These are phyloP conservation scores for Agrochola lota DNA, from an alignment of 2,888 invertebrate genomes.

Conservation along the genomic window DNA sequence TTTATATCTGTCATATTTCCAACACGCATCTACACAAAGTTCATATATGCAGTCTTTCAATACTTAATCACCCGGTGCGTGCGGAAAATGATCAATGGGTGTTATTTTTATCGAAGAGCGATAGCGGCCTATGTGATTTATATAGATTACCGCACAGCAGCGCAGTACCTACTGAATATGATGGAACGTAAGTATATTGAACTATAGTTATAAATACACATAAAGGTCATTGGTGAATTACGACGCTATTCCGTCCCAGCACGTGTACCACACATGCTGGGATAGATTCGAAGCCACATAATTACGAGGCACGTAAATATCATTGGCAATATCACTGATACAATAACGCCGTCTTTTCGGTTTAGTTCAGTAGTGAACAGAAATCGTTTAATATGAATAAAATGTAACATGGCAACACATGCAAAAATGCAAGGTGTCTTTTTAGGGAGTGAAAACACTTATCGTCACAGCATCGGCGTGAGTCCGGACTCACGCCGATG, in stretches of 20 bases:
- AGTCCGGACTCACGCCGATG: too few species aligned
- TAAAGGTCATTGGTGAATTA: conserved; percentile 17
- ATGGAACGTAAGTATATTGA: conserved; percentile 39
- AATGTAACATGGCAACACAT: not conserved
- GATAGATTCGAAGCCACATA: not conserved
- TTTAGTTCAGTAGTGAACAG: not conserved
- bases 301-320: not conserved
- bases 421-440: not conserved
- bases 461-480: too few species aligned
- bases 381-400: not conserved
- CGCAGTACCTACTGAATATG: conserved; percentile 30
- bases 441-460: not conserved
- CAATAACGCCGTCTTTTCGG: not conserved
- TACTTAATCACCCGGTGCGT: conserved; percentile 34
- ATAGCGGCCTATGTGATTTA: conserved; percentile 61
- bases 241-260: not conserved
- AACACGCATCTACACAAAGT: conserved; percentile 19
- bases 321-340: not conserved
- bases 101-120: conserved; percentile 54
- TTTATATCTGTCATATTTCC: conserved; percentile 30
- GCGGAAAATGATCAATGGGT: conserved; percentile 51
- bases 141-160: conserved; percentile 52
- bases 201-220: conserved; percentile 37
- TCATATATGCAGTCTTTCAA: conserved; percentile 26
- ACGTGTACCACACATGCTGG: too few species aligned